Evolutionary conservation across 2,888 invertebrate genomes (phyloP).

Genomic region (Eupeodes latifasciatus): DNA sequence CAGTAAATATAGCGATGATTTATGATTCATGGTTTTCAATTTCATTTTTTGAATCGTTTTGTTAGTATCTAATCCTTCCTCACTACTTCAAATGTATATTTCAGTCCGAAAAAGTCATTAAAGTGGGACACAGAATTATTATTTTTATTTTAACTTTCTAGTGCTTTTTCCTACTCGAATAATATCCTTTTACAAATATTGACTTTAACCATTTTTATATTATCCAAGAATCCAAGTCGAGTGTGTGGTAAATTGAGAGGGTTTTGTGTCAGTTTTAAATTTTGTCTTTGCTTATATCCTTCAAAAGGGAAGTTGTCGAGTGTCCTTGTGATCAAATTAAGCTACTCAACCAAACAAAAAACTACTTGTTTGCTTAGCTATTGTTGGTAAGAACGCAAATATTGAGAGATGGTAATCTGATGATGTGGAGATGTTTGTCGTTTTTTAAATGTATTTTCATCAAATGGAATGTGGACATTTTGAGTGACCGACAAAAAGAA

Average conservation of each 20-base stretch:
- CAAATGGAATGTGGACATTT: not conserved
- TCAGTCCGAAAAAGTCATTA: not conserved
- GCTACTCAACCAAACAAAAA: not conserved
- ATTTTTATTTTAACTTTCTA: not conserved
- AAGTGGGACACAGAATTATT: not conserved
- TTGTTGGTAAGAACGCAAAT: conserved; percentile 42
- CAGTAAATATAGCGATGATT: not conserved
- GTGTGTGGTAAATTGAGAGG: not conserved
- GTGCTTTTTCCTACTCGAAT: not conserved
- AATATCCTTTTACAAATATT: conserved; percentile 55
- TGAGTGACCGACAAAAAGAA: conserved; percentile 2
- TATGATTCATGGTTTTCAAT: no score
- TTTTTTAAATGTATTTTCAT: not conserved
- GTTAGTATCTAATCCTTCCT: no score
- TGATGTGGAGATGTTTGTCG: not conserved
- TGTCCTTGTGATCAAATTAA: conserved; percentile 42
- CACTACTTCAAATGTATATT: no score
- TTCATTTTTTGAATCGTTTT: no score
- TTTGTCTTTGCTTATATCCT: conserved; percentile 19
- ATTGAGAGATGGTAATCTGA: conserved; percentile 45
- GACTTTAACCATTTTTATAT: conserved; percentile 18
- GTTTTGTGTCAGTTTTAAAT: conserved; percentile 11
- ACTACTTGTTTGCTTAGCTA: conserved; percentile 28
- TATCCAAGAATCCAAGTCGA: not conserved
- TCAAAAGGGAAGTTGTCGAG: not conserved